phyloP scores from a whole-genome alignment of 1,140 invertebrate genomes.

The Zaprionus ghesquierei region DNA sequence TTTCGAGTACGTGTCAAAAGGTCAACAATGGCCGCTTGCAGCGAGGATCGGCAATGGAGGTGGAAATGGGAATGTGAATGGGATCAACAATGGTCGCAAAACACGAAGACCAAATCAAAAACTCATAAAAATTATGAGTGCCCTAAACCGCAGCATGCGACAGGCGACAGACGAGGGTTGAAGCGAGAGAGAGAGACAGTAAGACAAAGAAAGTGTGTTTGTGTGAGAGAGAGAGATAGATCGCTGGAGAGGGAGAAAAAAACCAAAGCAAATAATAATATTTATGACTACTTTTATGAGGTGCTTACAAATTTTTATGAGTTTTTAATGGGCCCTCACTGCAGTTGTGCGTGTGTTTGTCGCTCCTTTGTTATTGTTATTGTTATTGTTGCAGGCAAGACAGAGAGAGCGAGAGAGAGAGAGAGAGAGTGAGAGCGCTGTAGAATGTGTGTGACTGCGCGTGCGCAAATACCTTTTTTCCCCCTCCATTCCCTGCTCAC shows the following conservation, averaged over 20 bases:
- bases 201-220: neutral
- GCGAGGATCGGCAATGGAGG: conserved; percentile 46
- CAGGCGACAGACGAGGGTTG: conserved; percentile 66
- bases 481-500: conserved; percentile 46
- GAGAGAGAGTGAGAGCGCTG: conserved; percentile 30
- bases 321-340: conserved; percentile 81
- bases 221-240: conserved; percentile 19
- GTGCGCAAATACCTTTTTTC: conserved; percentile 80
- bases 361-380: conserved; percentile 34
- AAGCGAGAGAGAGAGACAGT: neutral
- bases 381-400: neutral
- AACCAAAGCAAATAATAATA: conserved; percentile 71
- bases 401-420: neutral
- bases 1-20: conserved; percentile 54
- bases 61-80: neutral
- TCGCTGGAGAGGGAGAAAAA: conserved; percentile 17
- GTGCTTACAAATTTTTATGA: conserved; percentile 83
- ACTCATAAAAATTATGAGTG: conserved; percentile 79
- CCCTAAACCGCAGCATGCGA: conserved; percentile 50
- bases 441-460: conserved; percentile 66
- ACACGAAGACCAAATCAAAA: conserved; percentile 68
- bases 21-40: conserved; percentile 68
- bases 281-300: conserved; percentile 83
- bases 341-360: conserved; percentile 35
- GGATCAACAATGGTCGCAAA: conserved; percentile 45